Percentiles rank a stretch among this genome's conserved stretches.
phyloP scores from a whole-genome alignment of 2,797 vertebrate species.

The Lepilemur septentrionalis region DNA sequence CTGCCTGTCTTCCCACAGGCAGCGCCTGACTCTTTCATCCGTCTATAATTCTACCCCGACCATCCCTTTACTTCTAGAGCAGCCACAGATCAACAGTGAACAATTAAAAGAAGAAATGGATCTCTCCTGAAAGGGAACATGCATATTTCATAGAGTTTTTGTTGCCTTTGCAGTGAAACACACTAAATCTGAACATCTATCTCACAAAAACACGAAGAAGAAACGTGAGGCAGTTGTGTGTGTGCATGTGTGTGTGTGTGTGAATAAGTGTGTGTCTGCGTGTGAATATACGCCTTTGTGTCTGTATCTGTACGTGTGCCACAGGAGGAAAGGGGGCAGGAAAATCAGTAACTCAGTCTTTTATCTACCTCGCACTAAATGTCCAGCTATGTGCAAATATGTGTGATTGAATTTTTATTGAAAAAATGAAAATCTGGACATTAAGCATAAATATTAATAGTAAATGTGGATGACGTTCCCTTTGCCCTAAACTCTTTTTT shows the following conservation, averaged over 20 bases:
- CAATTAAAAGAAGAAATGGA: constrained; percentile 66
- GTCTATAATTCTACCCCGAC: not conserved
- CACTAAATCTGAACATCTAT: constrained; percentile 28
- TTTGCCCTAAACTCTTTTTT: not conserved
- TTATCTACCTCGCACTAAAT: constrained; percentile 1
- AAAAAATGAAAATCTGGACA: not conserved
- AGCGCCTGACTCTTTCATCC: not conserved
- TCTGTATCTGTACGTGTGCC: not conserved
- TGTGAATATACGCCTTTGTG: not conserved
- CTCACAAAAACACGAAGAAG: not conserved
- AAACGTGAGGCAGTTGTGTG: not conserved
- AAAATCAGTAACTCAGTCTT: not conserved
- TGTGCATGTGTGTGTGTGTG: no score
- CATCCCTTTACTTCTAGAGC: not conserved
- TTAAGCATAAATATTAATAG: not conserved
- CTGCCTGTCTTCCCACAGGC: not conserved
- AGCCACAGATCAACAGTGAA: constrained; percentile 59
- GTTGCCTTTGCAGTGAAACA: constrained; percentile 14
- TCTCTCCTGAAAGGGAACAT: constrained; percentile 50
- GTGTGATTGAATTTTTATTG: not conserved
- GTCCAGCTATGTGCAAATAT: not conserved
- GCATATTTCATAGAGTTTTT: constrained; percentile 51
- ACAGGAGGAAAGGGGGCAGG: not conserved
- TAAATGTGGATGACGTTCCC: not conserved
- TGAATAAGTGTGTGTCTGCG: not conserved